Evolutionary conservation across 2,797 vertebrate genomes (phyloP).

Genomic region (Pangasius sanitwongsei): DNA sequence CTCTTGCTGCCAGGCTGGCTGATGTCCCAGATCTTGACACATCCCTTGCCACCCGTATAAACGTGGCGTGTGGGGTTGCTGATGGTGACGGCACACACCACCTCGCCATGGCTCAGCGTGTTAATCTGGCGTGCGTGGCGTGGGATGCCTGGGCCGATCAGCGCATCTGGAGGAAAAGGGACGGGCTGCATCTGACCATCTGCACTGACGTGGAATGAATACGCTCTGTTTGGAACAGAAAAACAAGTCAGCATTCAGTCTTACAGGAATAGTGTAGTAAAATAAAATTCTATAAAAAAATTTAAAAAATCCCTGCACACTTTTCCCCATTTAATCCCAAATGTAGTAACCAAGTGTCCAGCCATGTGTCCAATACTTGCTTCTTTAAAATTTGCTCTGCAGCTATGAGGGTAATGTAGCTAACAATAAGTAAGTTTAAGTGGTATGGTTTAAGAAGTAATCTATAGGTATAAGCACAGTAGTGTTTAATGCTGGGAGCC

Average conservation of each 20-base stretch:
- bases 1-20: slow-evolving; percentile 97
- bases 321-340: too few species aligned
- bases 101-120: slow-evolving; percentile 83
- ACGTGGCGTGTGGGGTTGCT: slow-evolving; percentile 95
- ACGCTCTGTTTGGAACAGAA: slow-evolving; percentile 68
- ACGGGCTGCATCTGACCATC: slow-evolving; percentile 85
- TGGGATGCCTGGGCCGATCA: slow-evolving; percentile 82
- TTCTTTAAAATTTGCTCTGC: not conserved
- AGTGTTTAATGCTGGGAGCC: not conserved
- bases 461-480: not conserved
- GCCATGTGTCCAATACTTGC: not conserved
- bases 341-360: not conserved
- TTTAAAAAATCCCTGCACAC: not conserved
- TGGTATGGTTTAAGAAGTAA: not conserved
- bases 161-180: slow-evolving; percentile 82
- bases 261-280: not conserved
- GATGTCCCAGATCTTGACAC: slow-evolving; percentile 98
- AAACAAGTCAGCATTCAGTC: not conserved
- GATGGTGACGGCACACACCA: slow-evolving; percentile 93
- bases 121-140: slow-evolving; percentile 85
- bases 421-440: not conserved
- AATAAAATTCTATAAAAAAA: not conserved
- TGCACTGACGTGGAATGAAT: slow-evolving; percentile 82
- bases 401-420: not conserved
- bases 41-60: slow-evolving; percentile 95